Percentiles rank a stretch among this genome's conserved stretches.
These are phyloP conservation scores for Formica exsecta DNA, from an alignment of 1,140 invertebrate genomes.

Conservation along the genomic window DNA sequence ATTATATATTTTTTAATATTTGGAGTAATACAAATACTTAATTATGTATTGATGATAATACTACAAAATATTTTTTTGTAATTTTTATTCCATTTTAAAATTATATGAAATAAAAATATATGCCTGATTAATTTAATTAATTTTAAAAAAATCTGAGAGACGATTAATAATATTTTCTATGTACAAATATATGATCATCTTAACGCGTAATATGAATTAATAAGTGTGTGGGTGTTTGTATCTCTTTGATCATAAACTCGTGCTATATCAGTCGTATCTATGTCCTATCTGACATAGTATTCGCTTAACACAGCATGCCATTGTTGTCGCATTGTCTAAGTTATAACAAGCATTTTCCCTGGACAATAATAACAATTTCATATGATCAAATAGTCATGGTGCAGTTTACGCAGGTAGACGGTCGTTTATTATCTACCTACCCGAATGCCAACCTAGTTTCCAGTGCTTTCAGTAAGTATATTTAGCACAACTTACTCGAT, in stretches of 20 bases:
- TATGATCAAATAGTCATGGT: conserved; percentile 66
- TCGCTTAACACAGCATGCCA: neutral
- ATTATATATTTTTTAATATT: neutral
- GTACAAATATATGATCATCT: neutral
- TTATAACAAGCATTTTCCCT: conserved; percentile 61
- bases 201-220: conserved; percentile 8
- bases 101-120: neutral
- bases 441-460: conserved; percentile 66
- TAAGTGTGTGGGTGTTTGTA: neutral
- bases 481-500: conserved; percentile 69
- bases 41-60: neutral
- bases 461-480: conserved; percentile 64
- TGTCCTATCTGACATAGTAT: neutral
- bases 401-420: conserved; percentile 67
- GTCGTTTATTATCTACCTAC: conserved; percentile 66
- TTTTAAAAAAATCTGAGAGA: neutral
- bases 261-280: neutral
- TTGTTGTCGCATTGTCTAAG: conserved; percentile 25
- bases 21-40: conserved; percentile 3
- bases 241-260: neutral
- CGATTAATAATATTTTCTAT: neutral
- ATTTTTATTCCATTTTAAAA: neutral
- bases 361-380: conserved; percentile 74
- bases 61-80: neutral
- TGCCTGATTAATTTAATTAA: neutral